Percentiles rank a stretch among this genome's conserved stretches.
Conservation (phyloP, 2,888 invertebrate genomes). For the Celastrina argiolus region DNA sequence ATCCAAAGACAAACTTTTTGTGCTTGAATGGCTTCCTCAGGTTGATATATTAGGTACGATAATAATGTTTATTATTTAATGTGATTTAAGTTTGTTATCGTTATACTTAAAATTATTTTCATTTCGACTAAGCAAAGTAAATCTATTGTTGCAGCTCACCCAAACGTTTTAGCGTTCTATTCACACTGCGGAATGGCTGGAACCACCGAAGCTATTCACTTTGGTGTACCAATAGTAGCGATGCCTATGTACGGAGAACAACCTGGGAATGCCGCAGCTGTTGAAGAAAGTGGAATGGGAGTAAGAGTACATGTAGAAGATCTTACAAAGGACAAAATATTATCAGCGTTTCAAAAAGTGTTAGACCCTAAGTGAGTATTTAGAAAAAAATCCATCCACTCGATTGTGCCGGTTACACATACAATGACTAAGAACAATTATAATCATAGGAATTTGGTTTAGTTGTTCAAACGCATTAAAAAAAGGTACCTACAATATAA, state of each 20-base stretch:
- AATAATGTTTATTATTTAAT: too few relatives aligned
- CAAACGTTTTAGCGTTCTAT: constrained; percentile 77
- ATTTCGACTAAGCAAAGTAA: not conserved
- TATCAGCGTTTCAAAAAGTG: constrained; percentile 71
- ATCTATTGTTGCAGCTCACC: constrained; percentile 62
- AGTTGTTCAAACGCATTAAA: too few relatives aligned
- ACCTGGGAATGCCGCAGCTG: constrained; percentile 74
- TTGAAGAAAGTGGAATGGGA: constrained; percentile 76
- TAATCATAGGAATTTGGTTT: too few relatives aligned
- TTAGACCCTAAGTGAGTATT: constrained; percentile 69
- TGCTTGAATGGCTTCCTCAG: constrained; percentile 84
- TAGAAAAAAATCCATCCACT: too few relatives aligned
- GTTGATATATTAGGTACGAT: constrained; percentile 78
- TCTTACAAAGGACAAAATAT: constrained; percentile 69
- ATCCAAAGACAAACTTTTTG: constrained; percentile 80
- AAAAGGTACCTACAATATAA: too few relatives aligned
- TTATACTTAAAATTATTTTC: too few relatives aligned
- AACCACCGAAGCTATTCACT: constrained; percentile 78
- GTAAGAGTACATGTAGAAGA: constrained; percentile 62
- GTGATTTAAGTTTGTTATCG: too few relatives aligned
- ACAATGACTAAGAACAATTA: too few relatives aligned
- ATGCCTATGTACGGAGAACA: constrained; percentile 80
- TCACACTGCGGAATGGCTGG: constrained; percentile 80
- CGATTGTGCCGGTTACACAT: too few relatives aligned
- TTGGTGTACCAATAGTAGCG: constrained; percentile 78